These are phyloP conservation scores for Tursiops truncatus DNA, from an alignment of 2,113 vertebrate genomes.

Conservation along the genomic window DNA sequence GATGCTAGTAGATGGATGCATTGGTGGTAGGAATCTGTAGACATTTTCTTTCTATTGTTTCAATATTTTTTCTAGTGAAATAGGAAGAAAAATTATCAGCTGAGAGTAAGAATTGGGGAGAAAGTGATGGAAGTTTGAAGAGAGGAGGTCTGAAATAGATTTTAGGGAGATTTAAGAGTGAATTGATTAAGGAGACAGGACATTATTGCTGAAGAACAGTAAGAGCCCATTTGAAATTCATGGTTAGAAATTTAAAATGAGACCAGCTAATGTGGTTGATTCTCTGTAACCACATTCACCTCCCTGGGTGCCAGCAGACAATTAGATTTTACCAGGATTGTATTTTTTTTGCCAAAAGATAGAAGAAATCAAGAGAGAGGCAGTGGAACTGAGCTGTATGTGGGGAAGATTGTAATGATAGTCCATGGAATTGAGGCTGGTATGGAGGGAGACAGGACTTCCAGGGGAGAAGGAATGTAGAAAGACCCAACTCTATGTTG, in stretches of 20 bases:
- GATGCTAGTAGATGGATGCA: background rate
- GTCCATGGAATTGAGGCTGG: background rate
- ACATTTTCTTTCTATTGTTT: conserved; percentile 34
- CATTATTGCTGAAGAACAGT: background rate
- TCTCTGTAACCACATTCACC: background rate
- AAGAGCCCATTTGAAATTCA: background rate
- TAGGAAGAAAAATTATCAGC: background rate
- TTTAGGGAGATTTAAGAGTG: background rate
- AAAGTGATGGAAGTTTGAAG: background rate
- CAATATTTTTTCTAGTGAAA: background rate
- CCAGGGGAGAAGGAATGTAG: background rate
- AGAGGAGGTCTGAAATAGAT: background rate
- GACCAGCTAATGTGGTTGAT: background rate
- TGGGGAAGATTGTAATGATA: background rate
- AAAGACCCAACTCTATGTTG: background rate
- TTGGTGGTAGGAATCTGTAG: background rate
- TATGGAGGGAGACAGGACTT: background rate
- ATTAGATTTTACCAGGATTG: background rate
- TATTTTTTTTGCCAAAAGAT: background rate
- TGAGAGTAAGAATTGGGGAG: background rate
- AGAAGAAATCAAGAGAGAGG: background rate
- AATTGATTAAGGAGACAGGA: background rate
- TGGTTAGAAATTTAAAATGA: conserved; percentile 24
- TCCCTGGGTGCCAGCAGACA: background rate
- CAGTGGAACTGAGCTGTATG: background rate